phyloP scores from a whole-genome alignment of 2,888 invertebrate species.

The Chironomus riparius region DNA sequence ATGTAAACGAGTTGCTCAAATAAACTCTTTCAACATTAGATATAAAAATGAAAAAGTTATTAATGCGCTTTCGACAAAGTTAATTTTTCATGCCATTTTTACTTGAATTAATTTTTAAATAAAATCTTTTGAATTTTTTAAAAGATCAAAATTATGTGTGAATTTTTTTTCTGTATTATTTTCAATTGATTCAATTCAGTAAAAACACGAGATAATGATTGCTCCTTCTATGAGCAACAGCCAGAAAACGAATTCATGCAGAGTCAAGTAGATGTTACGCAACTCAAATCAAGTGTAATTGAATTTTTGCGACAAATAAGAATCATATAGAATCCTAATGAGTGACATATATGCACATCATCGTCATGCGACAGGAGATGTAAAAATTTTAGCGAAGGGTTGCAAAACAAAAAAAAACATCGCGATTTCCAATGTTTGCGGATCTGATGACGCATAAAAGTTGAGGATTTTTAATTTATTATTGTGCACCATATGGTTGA shows the following conservation, averaged over 20 bases:
- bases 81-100: too few species aligned
- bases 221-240: too few species aligned
- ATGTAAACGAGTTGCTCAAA: too few species aligned
- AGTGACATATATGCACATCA: background rate
- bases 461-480: background rate
- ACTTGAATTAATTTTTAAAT: too few species aligned
- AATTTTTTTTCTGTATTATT: background rate
- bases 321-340: background rate
- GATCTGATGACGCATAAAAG: slow-evolving; percentile 5
- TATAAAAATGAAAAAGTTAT: too few species aligned
- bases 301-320: background rate
- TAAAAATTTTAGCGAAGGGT: background rate
- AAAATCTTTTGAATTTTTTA: background rate
- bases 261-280: slow-evolving; percentile 1
- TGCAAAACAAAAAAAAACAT: background rate
- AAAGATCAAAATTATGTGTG: background rate
- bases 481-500: slow-evolving; percentile 4
- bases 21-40: too few species aligned
- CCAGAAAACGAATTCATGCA: background rate
- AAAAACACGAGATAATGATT: too few species aligned
- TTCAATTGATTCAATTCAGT: background rate
- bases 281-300: background rate
- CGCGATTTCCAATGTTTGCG: background rate
- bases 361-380: too few species aligned
- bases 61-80: too few species aligned